These are phyloP conservation scores for Antrozous pallidus DNA, from an alignment of 2,797 vertebrate genomes.

Conservation along the genomic window DNA sequence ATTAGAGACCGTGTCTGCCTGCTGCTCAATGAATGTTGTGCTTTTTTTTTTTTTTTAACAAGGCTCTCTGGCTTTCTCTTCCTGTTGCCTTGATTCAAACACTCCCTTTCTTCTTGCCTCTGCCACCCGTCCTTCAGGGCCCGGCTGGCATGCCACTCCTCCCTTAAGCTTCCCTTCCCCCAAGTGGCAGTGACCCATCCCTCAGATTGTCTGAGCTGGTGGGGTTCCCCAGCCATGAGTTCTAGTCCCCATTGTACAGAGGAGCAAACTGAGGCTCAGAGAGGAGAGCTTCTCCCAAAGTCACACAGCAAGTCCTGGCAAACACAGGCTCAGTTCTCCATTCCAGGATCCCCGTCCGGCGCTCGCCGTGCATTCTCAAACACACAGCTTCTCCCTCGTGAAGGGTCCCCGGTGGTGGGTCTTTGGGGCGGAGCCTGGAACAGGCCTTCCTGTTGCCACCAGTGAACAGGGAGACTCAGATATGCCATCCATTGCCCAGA, in stretches of 20 bases:
- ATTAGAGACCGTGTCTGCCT: background rate
- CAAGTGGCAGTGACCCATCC: background rate
- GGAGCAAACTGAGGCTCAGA: background rate
- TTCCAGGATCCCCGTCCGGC: background rate
- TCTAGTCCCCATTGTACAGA: background rate
- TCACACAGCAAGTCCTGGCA: background rate
- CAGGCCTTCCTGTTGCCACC: background rate
- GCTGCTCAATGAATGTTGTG: background rate
- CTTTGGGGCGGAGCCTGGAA: background rate
- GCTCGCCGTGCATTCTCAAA: fast-evolving
- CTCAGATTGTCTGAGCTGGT: background rate
- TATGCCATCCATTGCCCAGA: background rate
- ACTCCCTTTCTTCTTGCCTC: background rate
- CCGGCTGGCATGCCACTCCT: background rate
- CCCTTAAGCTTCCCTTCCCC: background rate
- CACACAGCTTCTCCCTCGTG: background rate
- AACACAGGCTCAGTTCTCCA: background rate
- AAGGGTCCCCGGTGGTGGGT: background rate
- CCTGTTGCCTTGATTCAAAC: background rate
- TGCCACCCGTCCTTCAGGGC: background rate
- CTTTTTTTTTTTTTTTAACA: background rate
- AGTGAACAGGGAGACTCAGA: background rate
- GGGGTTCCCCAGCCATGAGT: background rate
- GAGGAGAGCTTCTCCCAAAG: background rate
- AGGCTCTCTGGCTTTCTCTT: background rate